phyloP scores from a whole-genome alignment of 1,140 invertebrate genomes.

The Plodia interpunctella region DNA sequence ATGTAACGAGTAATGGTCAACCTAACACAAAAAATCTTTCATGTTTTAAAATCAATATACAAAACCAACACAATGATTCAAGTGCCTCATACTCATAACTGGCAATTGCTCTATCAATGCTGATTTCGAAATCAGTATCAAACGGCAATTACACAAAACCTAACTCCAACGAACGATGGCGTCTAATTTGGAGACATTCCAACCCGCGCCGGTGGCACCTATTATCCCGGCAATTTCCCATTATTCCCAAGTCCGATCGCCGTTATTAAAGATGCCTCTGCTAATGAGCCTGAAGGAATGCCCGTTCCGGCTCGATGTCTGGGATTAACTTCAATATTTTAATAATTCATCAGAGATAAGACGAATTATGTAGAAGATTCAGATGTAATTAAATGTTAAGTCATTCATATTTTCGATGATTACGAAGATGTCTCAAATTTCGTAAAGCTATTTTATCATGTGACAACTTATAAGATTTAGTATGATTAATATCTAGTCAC shows the following conservation, averaged over 20 bases:
- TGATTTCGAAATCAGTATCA: not conserved
- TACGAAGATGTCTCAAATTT: no score
- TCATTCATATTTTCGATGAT: no score
- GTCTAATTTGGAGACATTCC: constrained; percentile 56
- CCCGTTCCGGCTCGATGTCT: constrained; percentile 5
- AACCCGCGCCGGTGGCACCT: constrained; percentile 40
- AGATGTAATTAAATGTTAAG: no score
- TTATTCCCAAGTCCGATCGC: constrained; percentile 34
- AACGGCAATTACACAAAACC: constrained; percentile 2
- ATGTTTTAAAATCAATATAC: no score
- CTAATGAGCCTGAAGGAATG: constrained; percentile 41
- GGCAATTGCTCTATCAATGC: not conserved
- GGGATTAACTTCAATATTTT: not conserved
- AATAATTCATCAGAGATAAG: not conserved
- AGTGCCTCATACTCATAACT: no score
- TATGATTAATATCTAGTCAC: no score
- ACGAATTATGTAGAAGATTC: no score
- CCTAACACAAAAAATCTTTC: no score
- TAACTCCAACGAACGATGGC: not conserved
- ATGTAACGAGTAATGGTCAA: no score
- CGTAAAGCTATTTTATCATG: no score
- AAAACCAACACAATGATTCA: no score
- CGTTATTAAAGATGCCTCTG: constrained; percentile 43
- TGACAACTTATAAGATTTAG: no score
- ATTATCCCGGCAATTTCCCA: constrained; percentile 43